These are phyloP conservation scores for Rana temporaria DNA, from an alignment of 2,113 vertebrate genomes.

Conservation along the genomic window DNA sequence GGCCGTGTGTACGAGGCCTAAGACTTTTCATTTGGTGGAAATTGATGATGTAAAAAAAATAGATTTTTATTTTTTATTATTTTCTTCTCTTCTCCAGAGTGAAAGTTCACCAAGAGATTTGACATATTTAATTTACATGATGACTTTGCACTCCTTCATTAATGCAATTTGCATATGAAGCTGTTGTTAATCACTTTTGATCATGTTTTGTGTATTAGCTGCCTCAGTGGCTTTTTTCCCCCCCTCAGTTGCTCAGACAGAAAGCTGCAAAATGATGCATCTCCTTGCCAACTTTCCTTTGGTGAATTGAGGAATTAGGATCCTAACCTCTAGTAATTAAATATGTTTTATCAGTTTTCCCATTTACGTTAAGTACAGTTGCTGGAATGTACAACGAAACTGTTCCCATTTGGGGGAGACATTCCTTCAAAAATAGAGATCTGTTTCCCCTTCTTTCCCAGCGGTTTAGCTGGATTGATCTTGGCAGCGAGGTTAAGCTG, in stretches of 20 bases:
- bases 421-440: slow-evolving; percentile 70
- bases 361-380: slow-evolving; percentile 83
- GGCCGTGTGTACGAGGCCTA: too few species aligned
- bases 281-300: slow-evolving; percentile 86
- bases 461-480: slow-evolving; percentile 5
- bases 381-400: slow-evolving; percentile 79
- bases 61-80: slow-evolving; percentile 82
- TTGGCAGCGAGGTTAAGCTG: slow-evolving; percentile 58
- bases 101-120: slow-evolving; percentile 96
- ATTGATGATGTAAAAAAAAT: slow-evolving; percentile 92
- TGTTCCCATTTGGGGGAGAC: slow-evolving; percentile 79
- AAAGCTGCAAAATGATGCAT: slow-evolving; percentile 84
- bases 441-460: slow-evolving; percentile 13
- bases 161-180: slow-evolving; percentile 93
- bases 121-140: slow-evolving; percentile 99
- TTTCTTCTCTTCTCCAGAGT: slow-evolving; percentile 87
- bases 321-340: slow-evolving; percentile 87
- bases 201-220: slow-evolving; percentile 91
- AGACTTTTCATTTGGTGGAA: slow-evolving; percentile 71
- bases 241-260: slow-evolving; percentile 83
- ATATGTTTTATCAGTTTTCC: slow-evolving; percentile 85
- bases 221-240: slow-evolving; percentile 82
- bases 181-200: slow-evolving; percentile 94
- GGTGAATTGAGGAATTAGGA: slow-evolving; percentile 86
- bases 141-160: slow-evolving; percentile 98